Percentiles rank a stretch among this genome's conserved stretches.
Evolutionary conservation across 2,797 vertebrate genomes (phyloP).

Genomic region (Onychomys arenicola): DNA sequence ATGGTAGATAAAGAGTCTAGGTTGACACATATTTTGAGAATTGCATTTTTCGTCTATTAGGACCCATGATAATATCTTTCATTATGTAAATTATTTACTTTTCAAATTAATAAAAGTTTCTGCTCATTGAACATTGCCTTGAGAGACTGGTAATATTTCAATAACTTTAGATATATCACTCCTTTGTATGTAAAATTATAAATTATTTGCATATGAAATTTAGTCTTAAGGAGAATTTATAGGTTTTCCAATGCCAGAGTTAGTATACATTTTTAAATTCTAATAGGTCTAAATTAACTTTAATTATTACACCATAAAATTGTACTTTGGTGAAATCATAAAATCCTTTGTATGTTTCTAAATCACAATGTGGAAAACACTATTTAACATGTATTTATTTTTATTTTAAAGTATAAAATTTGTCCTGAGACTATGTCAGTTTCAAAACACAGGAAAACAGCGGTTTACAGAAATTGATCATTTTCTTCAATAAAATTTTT

Average conservation of each 20-base stretch:
- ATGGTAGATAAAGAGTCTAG: neutral
- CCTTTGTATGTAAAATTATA: conserved; percentile 48
- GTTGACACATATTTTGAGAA: neutral
- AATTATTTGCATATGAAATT: conserved; percentile 32
- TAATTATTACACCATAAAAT: neutral
- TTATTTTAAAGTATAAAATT: neutral
- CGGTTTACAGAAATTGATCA: neutral
- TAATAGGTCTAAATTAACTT: neutral
- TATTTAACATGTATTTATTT: neutral
- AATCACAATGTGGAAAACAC: neutral
- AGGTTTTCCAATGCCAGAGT: neutral
- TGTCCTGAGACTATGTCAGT: neutral
- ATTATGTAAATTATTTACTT: conserved; percentile 1
- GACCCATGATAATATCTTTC: neutral
- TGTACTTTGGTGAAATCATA: neutral
- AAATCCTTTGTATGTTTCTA: neutral
- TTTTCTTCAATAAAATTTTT: neutral
- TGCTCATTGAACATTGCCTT: neutral
- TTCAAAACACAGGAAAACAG: neutral
- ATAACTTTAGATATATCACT: neutral
- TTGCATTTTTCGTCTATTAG: neutral
- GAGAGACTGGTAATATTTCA: neutral
- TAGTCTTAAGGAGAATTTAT: neutral
- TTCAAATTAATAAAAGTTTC: conserved; percentile 5
- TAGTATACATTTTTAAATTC: neutral